These are phyloP conservation scores for Armadillidium nasatum DNA, from an alignment of 1,140 invertebrate genomes.

Conservation along the genomic window DNA sequence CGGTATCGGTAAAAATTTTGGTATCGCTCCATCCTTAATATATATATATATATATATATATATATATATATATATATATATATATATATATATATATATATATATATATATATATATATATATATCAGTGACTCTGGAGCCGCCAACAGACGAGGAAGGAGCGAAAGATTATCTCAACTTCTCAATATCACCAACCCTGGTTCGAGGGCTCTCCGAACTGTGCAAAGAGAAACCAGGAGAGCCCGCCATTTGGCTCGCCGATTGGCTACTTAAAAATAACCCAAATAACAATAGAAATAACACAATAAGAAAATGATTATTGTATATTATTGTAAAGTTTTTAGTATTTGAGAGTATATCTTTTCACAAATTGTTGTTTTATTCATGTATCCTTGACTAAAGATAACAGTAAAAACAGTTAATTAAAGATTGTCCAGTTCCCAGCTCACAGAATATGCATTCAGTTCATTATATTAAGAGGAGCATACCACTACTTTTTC, in stretches of 20 bases:
- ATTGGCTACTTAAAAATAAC: conserved; percentile 69
- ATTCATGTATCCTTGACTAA: too few species aligned
- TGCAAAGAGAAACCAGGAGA: conserved; percentile 65
- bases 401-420: too few species aligned
- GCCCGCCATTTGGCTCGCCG: conserved; percentile 70
- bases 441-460: too few species aligned
- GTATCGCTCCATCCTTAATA: too few species aligned
- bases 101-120: conserved; percentile 2
- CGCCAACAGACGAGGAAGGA: conserved; percentile 53
- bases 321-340: too few species aligned
- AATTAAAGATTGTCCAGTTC: too few species aligned
- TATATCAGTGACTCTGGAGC: conserved; percentile 60
- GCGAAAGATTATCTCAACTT: conserved; percentile 65
- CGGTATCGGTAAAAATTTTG: too few species aligned
- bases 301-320: too few species aligned
- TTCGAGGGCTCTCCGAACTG: conserved; percentile 63
- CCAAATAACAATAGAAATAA: conserved; percentile 57
- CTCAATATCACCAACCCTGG: conserved; percentile 60
- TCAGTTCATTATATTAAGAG: too few species aligned
- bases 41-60: conserved; percentile 22
- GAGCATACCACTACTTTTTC: too few species aligned
- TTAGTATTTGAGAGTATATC: too few species aligned
- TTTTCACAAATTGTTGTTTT: too few species aligned
- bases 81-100: conserved; percentile 19
- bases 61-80: conserved; percentile 24